Evolutionary conservation across 2,888 invertebrate genomes (phyloP).

Genomic region (Dendrolimus pini): DNA sequence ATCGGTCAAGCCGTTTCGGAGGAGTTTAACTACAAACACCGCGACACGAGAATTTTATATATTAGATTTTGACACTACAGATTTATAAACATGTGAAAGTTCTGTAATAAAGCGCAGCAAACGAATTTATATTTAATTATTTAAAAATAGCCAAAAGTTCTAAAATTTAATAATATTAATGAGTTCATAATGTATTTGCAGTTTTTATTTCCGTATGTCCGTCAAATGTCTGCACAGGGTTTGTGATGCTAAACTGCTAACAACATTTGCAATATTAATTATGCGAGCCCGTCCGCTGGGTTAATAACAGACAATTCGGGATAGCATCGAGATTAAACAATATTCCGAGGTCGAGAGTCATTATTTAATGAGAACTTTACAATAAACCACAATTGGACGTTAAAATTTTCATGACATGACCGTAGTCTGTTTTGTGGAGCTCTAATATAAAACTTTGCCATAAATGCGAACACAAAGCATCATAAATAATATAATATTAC

Average conservation of each 20-base stretch:
- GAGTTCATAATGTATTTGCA: no score
- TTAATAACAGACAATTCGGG: constrained; percentile 53
- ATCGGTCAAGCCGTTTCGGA: no score
- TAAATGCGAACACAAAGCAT: background rate
- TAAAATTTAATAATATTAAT: no score
- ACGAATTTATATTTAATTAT: no score
- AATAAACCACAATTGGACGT: constrained; percentile 23
- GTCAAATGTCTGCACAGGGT: background rate
- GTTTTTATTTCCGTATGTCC: no score
- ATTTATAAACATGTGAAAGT: no score
- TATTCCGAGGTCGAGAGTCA: constrained; percentile 35
- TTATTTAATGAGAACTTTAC: constrained; percentile 48
- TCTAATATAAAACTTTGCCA: constrained; percentile 3
- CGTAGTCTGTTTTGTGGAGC: constrained; percentile 8
- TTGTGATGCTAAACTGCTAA: constrained; percentile 51
- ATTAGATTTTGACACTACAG: no score
- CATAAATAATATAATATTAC: background rate
- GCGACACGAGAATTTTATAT: no score
- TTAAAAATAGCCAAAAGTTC: no score
- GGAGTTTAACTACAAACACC: no score
- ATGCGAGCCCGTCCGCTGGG: constrained; percentile 40
- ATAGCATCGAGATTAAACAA: constrained; percentile 54
- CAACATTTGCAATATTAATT: constrained; percentile 73
- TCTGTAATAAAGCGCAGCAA: no score
- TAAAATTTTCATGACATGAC: constrained; percentile 24